phyloP scores from a whole-genome alignment of 2,888 invertebrate species.

The Hydropsyche betteni region DNA sequence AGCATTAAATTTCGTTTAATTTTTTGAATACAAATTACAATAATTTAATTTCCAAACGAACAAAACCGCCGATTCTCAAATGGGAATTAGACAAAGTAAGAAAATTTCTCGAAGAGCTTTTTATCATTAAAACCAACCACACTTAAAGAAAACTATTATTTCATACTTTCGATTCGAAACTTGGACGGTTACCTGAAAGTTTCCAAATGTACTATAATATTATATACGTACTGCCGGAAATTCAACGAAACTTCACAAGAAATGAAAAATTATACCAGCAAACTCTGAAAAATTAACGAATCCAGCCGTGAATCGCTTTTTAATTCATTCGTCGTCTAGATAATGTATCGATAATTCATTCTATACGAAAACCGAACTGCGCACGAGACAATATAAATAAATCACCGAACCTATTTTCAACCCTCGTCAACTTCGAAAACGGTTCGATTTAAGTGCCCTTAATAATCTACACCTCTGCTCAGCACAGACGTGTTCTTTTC shows the following conservation, averaged over 20 bases:
- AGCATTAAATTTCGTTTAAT: no score
- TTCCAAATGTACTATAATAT: no score
- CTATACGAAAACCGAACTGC: conserved; percentile 4
- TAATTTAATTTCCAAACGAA: no score
- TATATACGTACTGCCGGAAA: neutral
- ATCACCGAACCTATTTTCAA: conserved; percentile 7
- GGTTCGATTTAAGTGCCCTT: conserved; percentile 28
- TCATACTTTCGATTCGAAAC: no score
- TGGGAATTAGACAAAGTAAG: no score
- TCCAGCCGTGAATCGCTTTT: conserved; percentile 1
- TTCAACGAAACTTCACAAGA: conserved; percentile 8
- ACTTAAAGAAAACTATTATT: no score
- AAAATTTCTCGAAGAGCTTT: no score
- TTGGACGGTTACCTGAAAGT: no score
- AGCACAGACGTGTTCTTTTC: neutral
- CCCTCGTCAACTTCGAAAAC: conserved; percentile 28
- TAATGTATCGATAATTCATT: conserved; percentile 24
- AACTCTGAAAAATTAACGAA: neutral
- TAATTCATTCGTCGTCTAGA: conserved; percentile 10
- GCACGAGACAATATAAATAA: neutral
- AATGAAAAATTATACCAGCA: neutral
- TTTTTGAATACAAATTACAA: no score
- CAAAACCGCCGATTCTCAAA: no score
- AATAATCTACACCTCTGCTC: conserved; percentile 10
- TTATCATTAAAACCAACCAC: no score